phyloP scores from a whole-genome alignment of 2,797 vertebrate species.

The Rhinophrynus dorsalis region DNA sequence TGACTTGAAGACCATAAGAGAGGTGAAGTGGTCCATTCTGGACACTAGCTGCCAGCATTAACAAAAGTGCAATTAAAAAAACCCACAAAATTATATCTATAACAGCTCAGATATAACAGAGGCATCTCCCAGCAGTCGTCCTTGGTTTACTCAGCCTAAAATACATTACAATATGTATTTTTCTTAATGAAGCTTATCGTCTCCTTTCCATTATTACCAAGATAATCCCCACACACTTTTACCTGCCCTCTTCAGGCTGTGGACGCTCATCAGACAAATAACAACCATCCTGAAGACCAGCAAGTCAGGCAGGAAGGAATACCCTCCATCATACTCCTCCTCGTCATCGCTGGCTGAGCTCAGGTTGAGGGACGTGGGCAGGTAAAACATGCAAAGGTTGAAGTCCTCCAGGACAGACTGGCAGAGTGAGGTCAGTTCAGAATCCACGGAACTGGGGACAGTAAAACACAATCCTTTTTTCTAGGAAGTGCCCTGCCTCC shows the following conservation, averaged over 20 bases:
- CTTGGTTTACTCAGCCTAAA: too few relatives aligned
- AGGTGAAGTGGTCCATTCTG: too few relatives aligned
- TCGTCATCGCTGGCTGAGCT: slow-evolving; percentile 83
- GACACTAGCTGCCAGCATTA: too few relatives aligned
- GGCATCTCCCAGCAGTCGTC: too few relatives aligned
- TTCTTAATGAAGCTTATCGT: too few relatives aligned
- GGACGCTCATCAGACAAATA: slow-evolving; percentile 94
- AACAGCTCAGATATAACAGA: too few relatives aligned
- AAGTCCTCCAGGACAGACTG: slow-evolving; percentile 96
- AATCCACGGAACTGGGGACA: slow-evolving; percentile 79
- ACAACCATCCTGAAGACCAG: slow-evolving; percentile 94
- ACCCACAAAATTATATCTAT: too few relatives aligned
- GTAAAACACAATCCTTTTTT: background rate
- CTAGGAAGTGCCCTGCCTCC: too few relatives aligned
- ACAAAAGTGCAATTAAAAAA: too few relatives aligned
- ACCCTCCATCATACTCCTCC: slow-evolving; percentile 83
- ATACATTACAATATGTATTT: too few relatives aligned
- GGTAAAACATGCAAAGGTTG: slow-evolving; percentile 95
- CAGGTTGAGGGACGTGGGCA: slow-evolving; percentile 74
- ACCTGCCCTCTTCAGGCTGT: slow-evolving; percentile 96
- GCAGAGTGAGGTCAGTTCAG: slow-evolving; percentile 90
- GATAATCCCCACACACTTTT: background rate
- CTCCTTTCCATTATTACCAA: background rate
- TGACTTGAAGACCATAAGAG: too few relatives aligned
- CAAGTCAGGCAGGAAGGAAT: slow-evolving; percentile 84